Conservation (phyloP, 2,113 vertebrate genomes). For the Fregata magnificens region DNA sequence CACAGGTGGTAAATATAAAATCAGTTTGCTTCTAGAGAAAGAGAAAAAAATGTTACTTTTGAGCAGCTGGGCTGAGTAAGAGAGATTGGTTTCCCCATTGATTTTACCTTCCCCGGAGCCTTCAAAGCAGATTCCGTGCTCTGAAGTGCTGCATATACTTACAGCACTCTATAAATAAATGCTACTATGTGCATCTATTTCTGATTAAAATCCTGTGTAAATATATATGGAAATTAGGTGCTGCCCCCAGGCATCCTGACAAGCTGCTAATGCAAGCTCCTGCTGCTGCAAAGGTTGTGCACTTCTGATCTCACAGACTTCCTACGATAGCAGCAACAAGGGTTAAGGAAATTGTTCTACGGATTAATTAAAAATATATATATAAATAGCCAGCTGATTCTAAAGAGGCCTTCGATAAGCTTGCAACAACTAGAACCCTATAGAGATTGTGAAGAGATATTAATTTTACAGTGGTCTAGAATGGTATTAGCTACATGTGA, state of each 20-base stretch:
- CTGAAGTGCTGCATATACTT: background rate
- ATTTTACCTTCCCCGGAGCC: background rate
- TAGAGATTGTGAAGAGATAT: background rate
- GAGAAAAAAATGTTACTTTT: background rate
- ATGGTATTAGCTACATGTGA: background rate
- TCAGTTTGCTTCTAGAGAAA: background rate
- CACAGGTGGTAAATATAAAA: background rate
- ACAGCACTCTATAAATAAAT: conserved; percentile 47
- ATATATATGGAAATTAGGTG: conserved; percentile 44
- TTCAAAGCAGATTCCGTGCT: background rate
- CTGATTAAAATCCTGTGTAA: conserved; percentile 51
- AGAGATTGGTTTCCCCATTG: background rate
- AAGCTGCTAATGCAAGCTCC: conserved; percentile 8
- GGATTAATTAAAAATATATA: conserved; percentile 32
- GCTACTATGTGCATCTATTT: conserved; percentile 20
- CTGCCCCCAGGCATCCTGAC: conserved; percentile 21
- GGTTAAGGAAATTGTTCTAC: background rate
- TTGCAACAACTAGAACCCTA: background rate
- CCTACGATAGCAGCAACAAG: background rate
- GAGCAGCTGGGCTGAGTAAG: conserved; percentile 3
- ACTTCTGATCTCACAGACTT: background rate
- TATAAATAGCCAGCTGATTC: background rate
- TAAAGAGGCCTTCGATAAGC: background rate
- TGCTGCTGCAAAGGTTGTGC: background rate
- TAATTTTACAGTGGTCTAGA: conserved; percentile 24